phyloP scores from a whole-genome alignment of 23 tunicate species.

The Corella eumyota region DNA sequence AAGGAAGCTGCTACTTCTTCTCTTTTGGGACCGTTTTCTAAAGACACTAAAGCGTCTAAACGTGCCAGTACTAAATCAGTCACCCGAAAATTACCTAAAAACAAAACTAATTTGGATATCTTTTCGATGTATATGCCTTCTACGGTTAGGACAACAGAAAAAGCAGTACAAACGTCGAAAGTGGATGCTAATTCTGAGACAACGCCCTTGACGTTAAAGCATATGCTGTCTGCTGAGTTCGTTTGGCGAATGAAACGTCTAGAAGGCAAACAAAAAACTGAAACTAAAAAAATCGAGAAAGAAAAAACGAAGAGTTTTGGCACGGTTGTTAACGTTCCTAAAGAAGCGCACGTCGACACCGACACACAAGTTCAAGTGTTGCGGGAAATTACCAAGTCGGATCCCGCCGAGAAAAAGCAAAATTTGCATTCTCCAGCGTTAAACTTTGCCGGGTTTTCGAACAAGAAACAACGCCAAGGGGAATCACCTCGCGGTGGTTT shows the following conservation, averaged over 20 bases:
- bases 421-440: slow-evolving; percentile 2
- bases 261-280: neutral
- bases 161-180: too few species aligned
- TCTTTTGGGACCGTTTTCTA: too few species aligned
- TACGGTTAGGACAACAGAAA: too few species aligned
- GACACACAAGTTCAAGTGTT: slow-evolving; percentile 32
- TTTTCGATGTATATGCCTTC: slow-evolving; percentile 30
- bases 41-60: neutral
- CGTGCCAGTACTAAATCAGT: neutral
- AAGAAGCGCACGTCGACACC: slow-evolving; percentile 26
- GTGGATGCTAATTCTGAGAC: too few species aligned
- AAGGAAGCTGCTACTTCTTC: too few species aligned
- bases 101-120: slow-evolving; percentile 20
- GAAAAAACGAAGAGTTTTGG: slow-evolving; percentile 30
- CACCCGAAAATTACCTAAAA: neutral
- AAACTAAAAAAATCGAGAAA: neutral
- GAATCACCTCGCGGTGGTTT: too few species aligned
- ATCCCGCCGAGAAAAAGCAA: too few species aligned
- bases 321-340: slow-evolving; percentile 16
- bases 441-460: neutral
- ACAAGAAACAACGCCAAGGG: too few species aligned
- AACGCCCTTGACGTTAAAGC: slow-evolving; percentile 24
- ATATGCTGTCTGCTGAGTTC: slow-evolving; percentile 49
- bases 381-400: neutral
- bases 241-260: slow-evolving; percentile 32